Conservation (phyloP, 2,113 vertebrate species). For the Sterrhoptilus dennistouni region DNA sequence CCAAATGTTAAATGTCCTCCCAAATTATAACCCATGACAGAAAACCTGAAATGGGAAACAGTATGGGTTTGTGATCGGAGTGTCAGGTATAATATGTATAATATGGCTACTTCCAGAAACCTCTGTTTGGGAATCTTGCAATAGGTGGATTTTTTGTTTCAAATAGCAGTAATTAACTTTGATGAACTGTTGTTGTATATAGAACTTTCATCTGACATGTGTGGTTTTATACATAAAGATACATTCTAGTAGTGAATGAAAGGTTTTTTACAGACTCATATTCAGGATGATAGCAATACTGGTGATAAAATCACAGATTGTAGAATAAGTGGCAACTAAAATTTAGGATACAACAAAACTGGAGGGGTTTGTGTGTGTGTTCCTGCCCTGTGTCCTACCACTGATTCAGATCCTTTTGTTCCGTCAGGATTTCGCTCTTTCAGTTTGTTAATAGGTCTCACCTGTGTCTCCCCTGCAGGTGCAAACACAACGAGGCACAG, state of each 20-base stretch:
- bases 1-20: neutral
- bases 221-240: neutral
- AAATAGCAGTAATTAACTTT: neutral
- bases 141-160: neutral
- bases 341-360: neutral
- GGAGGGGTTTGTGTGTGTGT: accelerated
- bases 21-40: neutral
- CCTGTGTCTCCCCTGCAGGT: neutral
- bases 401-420: neutral
- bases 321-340: neutral
- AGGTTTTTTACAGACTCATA: neutral
- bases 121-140: neutral
- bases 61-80: neutral
- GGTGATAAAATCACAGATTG: neutral
- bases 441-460: neutral
- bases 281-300: neutral
- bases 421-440: neutral
- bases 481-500: neutral
- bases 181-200: neutral
- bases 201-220: neutral
- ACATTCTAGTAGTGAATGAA: neutral
- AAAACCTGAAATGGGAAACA: neutral
- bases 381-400: neutral
- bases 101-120: neutral
- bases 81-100: neutral